Conservation (phyloP, 1,140 invertebrate genomes). For the Ganaspis sp. region DNA sequence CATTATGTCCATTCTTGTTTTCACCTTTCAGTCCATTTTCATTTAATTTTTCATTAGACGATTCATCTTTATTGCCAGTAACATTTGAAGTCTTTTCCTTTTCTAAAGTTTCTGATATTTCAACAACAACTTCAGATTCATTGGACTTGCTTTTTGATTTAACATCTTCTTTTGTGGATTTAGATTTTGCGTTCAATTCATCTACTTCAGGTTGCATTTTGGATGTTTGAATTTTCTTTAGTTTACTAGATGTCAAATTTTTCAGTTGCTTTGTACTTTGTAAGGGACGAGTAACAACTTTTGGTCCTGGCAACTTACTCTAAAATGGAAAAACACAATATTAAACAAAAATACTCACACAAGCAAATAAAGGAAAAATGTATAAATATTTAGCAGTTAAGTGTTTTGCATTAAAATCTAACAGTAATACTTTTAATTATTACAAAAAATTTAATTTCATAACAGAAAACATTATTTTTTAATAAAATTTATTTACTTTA, state of each 20-base stretch:
- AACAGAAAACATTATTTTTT: background rate
- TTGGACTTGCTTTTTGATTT: background rate
- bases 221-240: constrained; percentile 36
- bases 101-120: constrained; percentile 39
- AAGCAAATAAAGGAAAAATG: constrained; percentile 10
- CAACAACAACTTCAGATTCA: constrained; percentile 30
- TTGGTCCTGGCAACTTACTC: constrained; percentile 56
- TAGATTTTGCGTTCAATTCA: constrained; percentile 31
- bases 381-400: too few species aligned
- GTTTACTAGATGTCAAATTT: constrained; percentile 32
- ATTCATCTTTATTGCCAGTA: background rate
- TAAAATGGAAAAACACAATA: constrained; percentile 45
- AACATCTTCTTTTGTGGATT: constrained; percentile 36
- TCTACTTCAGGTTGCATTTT: constrained; percentile 59
- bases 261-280: constrained; percentile 40
- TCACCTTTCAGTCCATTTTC: constrained; percentile 35
- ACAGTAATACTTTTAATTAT: too few species aligned
- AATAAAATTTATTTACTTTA: constrained; percentile 38
- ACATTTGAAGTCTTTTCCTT: constrained; percentile 16
- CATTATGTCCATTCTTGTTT: constrained; percentile 34
- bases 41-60: background rate
- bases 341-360: background rate
- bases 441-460: constrained; percentile 10
- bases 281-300: constrained; percentile 32
- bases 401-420: constrained; percentile 22